Conservation (phyloP, 2,888 invertebrate species). For the Reticulitermes lucifugus region DNA sequence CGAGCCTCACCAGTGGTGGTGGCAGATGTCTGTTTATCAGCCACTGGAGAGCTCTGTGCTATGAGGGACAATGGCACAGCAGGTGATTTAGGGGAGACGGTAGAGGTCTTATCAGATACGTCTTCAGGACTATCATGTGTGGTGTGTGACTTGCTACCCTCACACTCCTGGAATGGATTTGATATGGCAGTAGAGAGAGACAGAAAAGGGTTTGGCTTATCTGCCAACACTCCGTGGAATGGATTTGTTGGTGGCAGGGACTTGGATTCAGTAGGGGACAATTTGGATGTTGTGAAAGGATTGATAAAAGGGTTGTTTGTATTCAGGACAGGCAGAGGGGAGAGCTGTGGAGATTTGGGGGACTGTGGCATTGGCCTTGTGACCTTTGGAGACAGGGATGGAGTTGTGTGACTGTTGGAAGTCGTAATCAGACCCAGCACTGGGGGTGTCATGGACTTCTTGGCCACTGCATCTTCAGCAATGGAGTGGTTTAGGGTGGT, state of each 20-base stretch:
- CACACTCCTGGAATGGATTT: slow-evolving; percentile 42
- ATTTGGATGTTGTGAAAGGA: slow-evolving; percentile 34
- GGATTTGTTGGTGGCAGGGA: slow-evolving; percentile 47
- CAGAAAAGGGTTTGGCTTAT: slow-evolving; percentile 43
- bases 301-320: slow-evolving; percentile 52
- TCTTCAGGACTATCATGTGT: background rate
- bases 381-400: slow-evolving; percentile 42
- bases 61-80: background rate
- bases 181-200: slow-evolving; percentile 15
- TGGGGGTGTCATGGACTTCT: slow-evolving; percentile 11
- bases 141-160: background rate
- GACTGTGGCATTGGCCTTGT: background rate
- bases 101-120: slow-evolving; percentile 2
- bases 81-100: slow-evolving; percentile 36
- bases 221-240: slow-evolving; percentile 41
- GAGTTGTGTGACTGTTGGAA: slow-evolving; percentile 31
- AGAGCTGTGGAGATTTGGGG: slow-evolving; percentile 2
- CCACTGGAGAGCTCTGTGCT: slow-evolving; percentile 8
- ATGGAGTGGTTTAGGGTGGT: background rate
- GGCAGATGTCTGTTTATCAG: background rate
- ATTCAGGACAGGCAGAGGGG: slow-evolving; percentile 4
- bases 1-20: slow-evolving; percentile 9
- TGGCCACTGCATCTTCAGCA: background rate
- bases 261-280: slow-evolving; percentile 34
- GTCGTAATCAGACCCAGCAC: slow-evolving; percentile 24